These are phyloP conservation scores for Sphaeridia pumilis DNA, from an alignment of 2,888 invertebrate genomes.

Conservation along the genomic window DNA sequence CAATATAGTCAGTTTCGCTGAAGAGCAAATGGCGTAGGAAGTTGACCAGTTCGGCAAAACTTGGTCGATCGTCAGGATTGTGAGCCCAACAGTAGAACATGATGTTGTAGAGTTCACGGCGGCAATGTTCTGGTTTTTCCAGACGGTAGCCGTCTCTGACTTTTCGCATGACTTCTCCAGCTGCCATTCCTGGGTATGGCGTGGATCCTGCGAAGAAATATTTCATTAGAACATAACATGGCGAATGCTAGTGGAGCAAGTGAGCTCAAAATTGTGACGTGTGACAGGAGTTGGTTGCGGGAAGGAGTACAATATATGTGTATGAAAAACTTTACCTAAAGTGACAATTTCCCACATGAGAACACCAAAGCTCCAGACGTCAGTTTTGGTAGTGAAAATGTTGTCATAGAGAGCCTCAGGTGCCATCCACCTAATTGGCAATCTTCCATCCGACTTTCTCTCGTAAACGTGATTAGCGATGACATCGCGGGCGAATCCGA, in stretches of 20 bases:
- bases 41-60: conserved; percentile 68
- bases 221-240: background rate
- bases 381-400: conserved; percentile 83
- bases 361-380: conserved; percentile 92
- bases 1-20: conserved; percentile 86
- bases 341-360: conserved; percentile 94
- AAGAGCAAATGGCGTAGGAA: conserved; percentile 71
- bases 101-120: conserved; percentile 80
- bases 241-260: background rate
- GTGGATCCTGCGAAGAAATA: conserved; percentile 56
- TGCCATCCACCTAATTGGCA: conserved; percentile 72
- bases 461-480: conserved; percentile 53
- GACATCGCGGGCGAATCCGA: conserved; percentile 83
- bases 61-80: conserved; percentile 67
- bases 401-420: conserved; percentile 90
- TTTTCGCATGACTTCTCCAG: conserved; percentile 78
- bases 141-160: conserved; percentile 78
- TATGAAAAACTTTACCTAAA: conserved; percentile 43
- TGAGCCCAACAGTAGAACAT: conserved; percentile 95
- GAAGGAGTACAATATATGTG: background rate
- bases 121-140: conserved; percentile 87
- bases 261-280: background rate
- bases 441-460: conserved; percentile 41
- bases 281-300: background rate
- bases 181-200: conserved; percentile 85